phyloP scores from a whole-genome alignment of 2,797 vertebrate genomes.

The Melanotaenia parkinsoni region DNA sequence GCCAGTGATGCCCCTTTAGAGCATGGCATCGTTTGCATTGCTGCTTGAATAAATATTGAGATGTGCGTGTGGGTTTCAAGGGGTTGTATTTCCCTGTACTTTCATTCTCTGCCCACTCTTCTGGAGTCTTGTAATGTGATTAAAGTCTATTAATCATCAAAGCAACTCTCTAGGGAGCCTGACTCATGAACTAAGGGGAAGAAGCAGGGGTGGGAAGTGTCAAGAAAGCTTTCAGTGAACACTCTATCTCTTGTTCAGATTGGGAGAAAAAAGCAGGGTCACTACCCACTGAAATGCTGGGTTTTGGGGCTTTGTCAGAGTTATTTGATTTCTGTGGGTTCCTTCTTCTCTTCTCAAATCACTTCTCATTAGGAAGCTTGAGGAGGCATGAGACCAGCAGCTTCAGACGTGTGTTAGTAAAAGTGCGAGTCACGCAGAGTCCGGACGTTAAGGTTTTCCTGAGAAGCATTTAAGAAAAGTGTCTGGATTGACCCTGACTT shows the following conservation, averaged over 20 bases:
- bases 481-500: conserved; percentile 13
- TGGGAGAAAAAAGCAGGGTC: conserved; percentile 77
- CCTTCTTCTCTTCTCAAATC: conserved; percentile 56
- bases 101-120: conserved; percentile 84
- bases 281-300: conserved; percentile 69
- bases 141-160: conserved; percentile 89
- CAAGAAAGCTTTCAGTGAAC: conserved; percentile 82
- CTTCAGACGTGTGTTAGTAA: conserved; percentile 48
- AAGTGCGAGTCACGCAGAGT: conserved; percentile 30
- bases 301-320: conserved; percentile 66
- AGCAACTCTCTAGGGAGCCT: conserved; percentile 84
- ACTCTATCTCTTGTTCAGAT: conserved; percentile 78
- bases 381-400: conserved; percentile 56
- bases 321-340: conserved; percentile 69
- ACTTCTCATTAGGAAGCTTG: conserved; percentile 70
- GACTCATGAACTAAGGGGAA: conserved; percentile 83
- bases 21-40: conserved; percentile 55
- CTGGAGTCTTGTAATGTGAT: conserved; percentile 87
- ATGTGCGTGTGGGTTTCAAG: conserved; percentile 69
- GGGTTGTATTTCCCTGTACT: conserved; percentile 82
- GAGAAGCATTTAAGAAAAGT: conserved; percentile 16
- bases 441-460: conserved; percentile 28
- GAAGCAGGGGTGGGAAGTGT: conserved; percentile 85
- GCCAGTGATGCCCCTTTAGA: conserved; percentile 45
- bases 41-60: conserved; percentile 77